A percentile compares a stretch with the other conserved stretches of the same genome.
phyloP scores from a whole-genome alignment of 2,888 invertebrate species.

The Folsomia candida region DNA sequence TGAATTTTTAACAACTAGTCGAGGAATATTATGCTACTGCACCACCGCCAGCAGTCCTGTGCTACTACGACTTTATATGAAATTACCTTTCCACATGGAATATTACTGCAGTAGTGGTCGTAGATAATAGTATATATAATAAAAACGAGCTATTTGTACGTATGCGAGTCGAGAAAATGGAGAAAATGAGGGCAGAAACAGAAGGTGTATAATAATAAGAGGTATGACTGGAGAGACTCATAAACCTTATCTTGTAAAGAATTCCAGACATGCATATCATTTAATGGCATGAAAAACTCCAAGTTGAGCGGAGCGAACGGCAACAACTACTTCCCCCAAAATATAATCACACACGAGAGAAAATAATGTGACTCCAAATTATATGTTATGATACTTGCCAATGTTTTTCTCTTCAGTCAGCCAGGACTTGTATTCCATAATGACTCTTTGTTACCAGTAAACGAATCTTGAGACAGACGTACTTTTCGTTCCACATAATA shows the following conservation, averaged over 20 bases:
- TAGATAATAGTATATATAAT: background rate
- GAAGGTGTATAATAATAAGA: constrained; percentile 12
- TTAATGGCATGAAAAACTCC: constrained; percentile 40
- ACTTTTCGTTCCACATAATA: background rate
- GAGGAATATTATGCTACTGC: background rate
- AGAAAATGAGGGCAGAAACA: constrained; percentile 12
- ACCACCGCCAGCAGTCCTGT: background rate
- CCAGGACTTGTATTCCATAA: constrained; percentile 24
- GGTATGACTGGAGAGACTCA: constrained; percentile 24
- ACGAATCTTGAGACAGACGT: constrained; percentile 26
- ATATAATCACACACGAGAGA: constrained; percentile 44
- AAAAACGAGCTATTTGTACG: constrained; percentile 10
- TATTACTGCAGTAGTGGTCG: background rate
- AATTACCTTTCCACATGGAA: constrained; percentile 5
- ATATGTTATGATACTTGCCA: constrained; percentile 44
- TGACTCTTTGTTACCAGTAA: constrained; percentile 30
- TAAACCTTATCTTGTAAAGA: constrained; percentile 34
- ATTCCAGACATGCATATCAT: constrained; percentile 40
- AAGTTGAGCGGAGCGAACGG: constrained; percentile 33
- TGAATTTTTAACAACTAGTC: background rate
- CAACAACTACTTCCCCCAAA: constrained; percentile 35
- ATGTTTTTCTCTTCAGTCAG: constrained; percentile 32
- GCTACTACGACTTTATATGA: too few species aligned
- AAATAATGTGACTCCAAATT: constrained; percentile 47
- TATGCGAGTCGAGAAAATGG: constrained; percentile 6